phyloP scores from a whole-genome alignment of 1,140 invertebrate species.

The Octopus sinensis region DNA sequence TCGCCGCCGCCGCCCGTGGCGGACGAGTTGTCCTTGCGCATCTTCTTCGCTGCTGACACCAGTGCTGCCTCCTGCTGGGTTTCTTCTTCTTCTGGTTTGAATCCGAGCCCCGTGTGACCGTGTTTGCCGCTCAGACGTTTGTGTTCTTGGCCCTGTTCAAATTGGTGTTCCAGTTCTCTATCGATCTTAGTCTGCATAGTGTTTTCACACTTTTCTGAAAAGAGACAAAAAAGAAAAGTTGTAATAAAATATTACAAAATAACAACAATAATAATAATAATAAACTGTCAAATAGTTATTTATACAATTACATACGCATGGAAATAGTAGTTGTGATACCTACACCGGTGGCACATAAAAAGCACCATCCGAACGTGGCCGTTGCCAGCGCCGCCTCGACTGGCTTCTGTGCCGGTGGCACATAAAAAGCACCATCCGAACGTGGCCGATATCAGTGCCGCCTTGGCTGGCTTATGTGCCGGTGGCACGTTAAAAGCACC shows the following conservation, averaged over 20 bases:
- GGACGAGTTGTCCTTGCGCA: slow-evolving; percentile 18
- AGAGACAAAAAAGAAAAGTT: slow-evolving; percentile 16
- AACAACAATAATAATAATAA: background rate
- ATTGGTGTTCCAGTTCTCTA: slow-evolving; percentile 48
- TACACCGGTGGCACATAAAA: too few species aligned
- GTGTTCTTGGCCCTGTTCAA: slow-evolving; percentile 46
- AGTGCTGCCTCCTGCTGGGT: slow-evolving; percentile 11
- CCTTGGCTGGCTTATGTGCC: too few species aligned
- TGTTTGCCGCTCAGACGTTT: slow-evolving; percentile 38
- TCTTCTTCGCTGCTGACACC: slow-evolving; percentile 32
- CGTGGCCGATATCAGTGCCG: too few species aligned
- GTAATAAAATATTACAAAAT: background rate
- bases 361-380: too few species aligned
- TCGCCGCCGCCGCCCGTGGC: slow-evolving; percentile 6
- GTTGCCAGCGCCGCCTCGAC: too few species aligned
- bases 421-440: too few species aligned
- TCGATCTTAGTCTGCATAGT: slow-evolving; percentile 26
- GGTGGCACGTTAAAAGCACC: too few species aligned
- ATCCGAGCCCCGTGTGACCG: slow-evolving; percentile 49
- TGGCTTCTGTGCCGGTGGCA: too few species aligned
- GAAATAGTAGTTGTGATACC: too few species aligned
- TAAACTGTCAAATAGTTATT: too few species aligned
- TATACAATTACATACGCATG: too few species aligned
- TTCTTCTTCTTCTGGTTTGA: slow-evolving; percentile 34
- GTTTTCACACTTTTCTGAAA: slow-evolving; percentile 34